Evolutionary conservation across 2,113 vertebrate genomes (phyloP), one percentile per base, ranked within the genome.

Genomic region (Toxotes jaculatrix): DNA sequence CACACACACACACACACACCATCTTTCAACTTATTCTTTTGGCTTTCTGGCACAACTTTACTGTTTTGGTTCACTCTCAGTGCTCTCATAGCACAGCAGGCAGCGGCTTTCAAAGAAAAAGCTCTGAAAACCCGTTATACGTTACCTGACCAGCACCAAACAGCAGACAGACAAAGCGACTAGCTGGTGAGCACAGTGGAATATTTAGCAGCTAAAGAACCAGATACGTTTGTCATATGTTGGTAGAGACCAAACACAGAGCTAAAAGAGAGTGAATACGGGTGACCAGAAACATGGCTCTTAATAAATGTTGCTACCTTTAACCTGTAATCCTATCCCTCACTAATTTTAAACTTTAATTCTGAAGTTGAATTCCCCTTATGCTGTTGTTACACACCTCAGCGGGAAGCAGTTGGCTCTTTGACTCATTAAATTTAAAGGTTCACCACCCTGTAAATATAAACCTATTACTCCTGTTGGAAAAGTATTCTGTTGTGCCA

Each of bases 361-460:
- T 45, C 2, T 13, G 2, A 12, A 45, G 43, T 45, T 14, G 14
- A 45, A 45, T 51, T 47, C 21, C 19, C 47, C 4, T 21, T 5
- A 19, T 3, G 2, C 5, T 51, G 17, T 21, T 45, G 13, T 14
- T 45, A 45, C 14, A 45, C n/a, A 66, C 14, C 19, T 36, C 31
- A 60, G 38, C 51, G 16, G 36, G 36, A 57, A 3, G 1, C 32
- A 51, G 32, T 49, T 34, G n/a, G 17, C 8, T 55, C 12, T 49
- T 34, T 73, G 12, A 1, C 38, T 66, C 8, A 12, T 36, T 49
- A 13, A 32, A 59, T 59, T 17, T 23, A 17, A 68, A 60, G 38
- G 34, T 60, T 60, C 43, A 80, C 71, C 23, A 36, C 31, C 36
- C 31, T 38, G 17, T 51, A 61, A 67, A 59, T 60, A 17, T 57